Base-by-base conservation (phyloP, 2,888 invertebrate genomes). In the Acleris holmiana region DNA sequence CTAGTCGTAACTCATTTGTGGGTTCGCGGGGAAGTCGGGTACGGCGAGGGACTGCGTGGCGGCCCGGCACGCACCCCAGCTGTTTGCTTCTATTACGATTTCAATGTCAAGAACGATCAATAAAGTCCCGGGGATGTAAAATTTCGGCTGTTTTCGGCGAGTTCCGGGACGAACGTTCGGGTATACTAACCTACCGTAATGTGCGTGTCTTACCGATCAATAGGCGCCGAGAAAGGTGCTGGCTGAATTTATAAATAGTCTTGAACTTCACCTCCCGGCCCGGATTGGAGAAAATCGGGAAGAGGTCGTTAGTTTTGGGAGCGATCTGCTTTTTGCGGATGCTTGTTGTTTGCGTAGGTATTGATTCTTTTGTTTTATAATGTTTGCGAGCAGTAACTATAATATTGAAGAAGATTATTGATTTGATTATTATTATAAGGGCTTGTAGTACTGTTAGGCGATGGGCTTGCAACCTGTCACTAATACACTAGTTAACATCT, bases 21-120 rank as follows among this genome's bases (percentile, higher is more conserved):
- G 55, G 55, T 29, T 44, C 58, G 59, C 58, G 67, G 61, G 70
- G 62, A 66, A 66, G 69, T 64, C 69, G 72, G 72, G 72, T 0
- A 2, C 44, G 17, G 73, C 74, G 78, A 76, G 78, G 82, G 75
- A 74, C 84, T 82, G 86, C 85, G 83, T 85, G 85, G 71, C 81
- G 82, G 79, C 73, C 74, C 79, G 77, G 79, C 82, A 85, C 89
- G 85, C 88, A 84, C 89, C 89, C 85, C 92, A 91, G 92, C 91
- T 91, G 92, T 89, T 92, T 84, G 85, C 85, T 83, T 87, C 86
- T 86, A 89, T 88, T 85, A 83, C 87, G 79, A 88, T 90, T 93
- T 91, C 92, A 93, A 93, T 91, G 92, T 93, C 93, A 92, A 91
- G 90, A 83, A 82, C 91, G 92, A 93, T 93, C 93, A 89, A 93